Evolutionary conservation across 2,888 invertebrate species (phyloP).

Genomic region (Caenorhabditis sulstoni): DNA sequence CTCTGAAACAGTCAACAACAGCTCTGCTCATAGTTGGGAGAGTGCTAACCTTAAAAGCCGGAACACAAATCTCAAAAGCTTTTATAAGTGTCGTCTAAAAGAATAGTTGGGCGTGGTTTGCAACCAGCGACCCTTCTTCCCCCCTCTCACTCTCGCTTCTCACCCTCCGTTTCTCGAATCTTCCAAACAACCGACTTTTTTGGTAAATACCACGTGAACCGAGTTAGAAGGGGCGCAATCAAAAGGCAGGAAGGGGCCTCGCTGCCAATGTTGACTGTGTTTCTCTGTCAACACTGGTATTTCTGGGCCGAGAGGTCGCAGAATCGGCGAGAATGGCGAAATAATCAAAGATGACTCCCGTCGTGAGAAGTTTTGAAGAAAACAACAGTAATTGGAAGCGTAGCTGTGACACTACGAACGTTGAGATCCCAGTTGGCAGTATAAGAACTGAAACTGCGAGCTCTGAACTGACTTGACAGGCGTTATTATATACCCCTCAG

Average conservation of each 20-base stretch:
- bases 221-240: constrained; percentile 52
- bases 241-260: constrained; percentile 22
- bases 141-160: constrained; percentile 11
- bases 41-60: constrained; percentile 33
- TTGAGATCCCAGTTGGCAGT: no score
- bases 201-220: constrained; percentile 59
- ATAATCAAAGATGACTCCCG: constrained; percentile 53
- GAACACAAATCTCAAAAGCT: constrained; percentile 47
- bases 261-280: constrained; percentile 59
- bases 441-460: no score
- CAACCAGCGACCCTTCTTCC: constrained; percentile 15
- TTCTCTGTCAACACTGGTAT: constrained; percentile 62
- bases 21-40: background rate
- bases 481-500: constrained; percentile 47
- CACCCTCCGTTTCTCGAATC: constrained; percentile 30
- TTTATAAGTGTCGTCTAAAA: constrained; percentile 41
- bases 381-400: no score
- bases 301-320: constrained; percentile 43
- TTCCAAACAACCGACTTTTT: constrained; percentile 48
- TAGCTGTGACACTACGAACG: no score
- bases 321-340: constrained; percentile 9
- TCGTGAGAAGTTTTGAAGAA: constrained; percentile 13
- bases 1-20: constrained; percentile 3
- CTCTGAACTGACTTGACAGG: constrained; percentile 3
- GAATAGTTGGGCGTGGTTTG: constrained; percentile 54